Conservation (phyloP, 2,113 vertebrate genomes). For the Eclectus roratus region DNA sequence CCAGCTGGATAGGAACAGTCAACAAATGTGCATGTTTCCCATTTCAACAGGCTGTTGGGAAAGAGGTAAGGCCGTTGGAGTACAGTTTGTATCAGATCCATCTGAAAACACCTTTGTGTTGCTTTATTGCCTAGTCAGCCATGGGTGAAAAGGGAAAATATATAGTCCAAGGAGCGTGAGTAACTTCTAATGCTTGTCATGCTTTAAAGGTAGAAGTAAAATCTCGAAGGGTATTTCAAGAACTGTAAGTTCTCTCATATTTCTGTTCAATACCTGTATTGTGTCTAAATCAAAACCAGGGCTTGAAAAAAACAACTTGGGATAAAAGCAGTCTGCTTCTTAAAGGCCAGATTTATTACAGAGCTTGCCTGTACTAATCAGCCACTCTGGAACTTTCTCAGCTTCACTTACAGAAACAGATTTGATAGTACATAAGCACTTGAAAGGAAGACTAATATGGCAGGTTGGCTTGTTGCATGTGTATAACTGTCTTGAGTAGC, state of each 20-base stretch:
- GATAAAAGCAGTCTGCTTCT: slow-evolving; percentile 3
- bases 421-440: not conserved
- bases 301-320: slow-evolving; percentile 1
- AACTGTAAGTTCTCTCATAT: not conserved
- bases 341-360: slow-evolving; percentile 9
- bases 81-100: not conserved
- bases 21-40: not conserved
- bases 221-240: slow-evolving; percentile 15
- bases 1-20: not conserved
- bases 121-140: not conserved
- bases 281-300: slow-evolving; percentile 37
- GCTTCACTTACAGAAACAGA: not conserved
- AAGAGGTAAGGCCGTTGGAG: not conserved
- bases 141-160: not conserved
- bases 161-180: not conserved
- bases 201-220: slow-evolving; percentile 20
- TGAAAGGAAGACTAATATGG: not conserved
- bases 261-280: slow-evolving; percentile 41
- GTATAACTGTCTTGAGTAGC: not conserved
- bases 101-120: not conserved
- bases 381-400: not conserved
- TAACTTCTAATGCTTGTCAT: slow-evolving; percentile 12
- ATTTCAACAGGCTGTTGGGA: not conserved
- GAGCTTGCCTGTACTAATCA: not conserved
- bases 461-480: not conserved